Base-by-base conservation (phyloP, 1,140 invertebrate genomes). In the Pachypsylla venusta region DNA sequence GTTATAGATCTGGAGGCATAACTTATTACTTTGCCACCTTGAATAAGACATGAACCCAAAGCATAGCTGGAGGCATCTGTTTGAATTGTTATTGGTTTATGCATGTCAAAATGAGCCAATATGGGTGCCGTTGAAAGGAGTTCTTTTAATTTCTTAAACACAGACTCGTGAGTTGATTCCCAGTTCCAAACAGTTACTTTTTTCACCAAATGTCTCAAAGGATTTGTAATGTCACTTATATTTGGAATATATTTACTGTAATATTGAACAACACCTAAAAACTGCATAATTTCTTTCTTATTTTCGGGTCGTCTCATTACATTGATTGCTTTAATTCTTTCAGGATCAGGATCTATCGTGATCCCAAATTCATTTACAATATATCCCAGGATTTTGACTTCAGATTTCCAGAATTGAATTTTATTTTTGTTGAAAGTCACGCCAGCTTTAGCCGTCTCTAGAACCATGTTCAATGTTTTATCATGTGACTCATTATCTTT, bases 191-290 rank as follows among this genome's bases (percentile, higher is more conserved):
- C 1, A 0, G 26, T 19, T 16, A 65, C 62, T 62, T 71, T 68
- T 42, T 67, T 67, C 4, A 65, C 66, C 24, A 72, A 58, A 5
- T 67, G 59, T 0, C 67, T 67, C 16, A 74, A 42, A 2, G 68
- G 68, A 22, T 61, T 58, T 1, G 68, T 64, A n/a, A 67, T 67
- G 30, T 61, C 10, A 13, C 71, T 67, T 62, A 71, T 70, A 16
- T 65, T 62, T 3, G 62, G 19, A 4, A 75, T 61, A 64, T 72
- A 75, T 35, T 67, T 56, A 20, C 68, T 42, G 58, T 71, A 71
- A 64, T 70, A 76, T 3, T 65, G 63, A 2, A 66, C 61, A 27
- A 76, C 64, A 1, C 75, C 75, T 1, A 76, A 39, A 61, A 78
- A 75, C 27, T 67, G 25, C 39, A 69, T 57, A 0, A 76, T 24